Evolutionary conservation across 1,140 invertebrate genomes (phyloP), one percentile per base, ranked within the genome.

Genomic region (Palaemon carinicauda): DNA sequence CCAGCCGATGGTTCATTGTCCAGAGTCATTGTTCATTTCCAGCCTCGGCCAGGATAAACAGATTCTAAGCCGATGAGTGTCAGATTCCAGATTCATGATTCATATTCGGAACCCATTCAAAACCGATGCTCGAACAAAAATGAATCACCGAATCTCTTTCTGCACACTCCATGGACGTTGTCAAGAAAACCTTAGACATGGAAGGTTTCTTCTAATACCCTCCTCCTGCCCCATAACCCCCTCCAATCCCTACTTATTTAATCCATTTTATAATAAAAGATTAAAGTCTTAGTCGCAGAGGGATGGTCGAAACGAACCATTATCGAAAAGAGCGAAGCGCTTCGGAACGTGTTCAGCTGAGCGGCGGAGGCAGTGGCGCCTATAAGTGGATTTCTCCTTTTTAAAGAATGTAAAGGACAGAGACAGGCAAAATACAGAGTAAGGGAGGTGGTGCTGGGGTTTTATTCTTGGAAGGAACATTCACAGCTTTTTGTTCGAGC

Each of bases 61-160:
- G 50, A 52, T 27, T 52, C 78, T 80, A 80, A 80, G 78, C 78
- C 78, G 78, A 80, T 80, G 78, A 80, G 51, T 53, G 78, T 80
- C 78, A 80, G 21, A 56, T 53, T 53, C 27, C 17, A 51, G 29
- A 80, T 80, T 80, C 78, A 80, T 53, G 78, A 52, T 53, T 53
- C 78, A 80, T 80, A 80, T 53, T 53, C 78, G 29, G 78, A 27
- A 54, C 78, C 78, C 78, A 73, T 73, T 29, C 69, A 31, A 24
- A n/a, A 24, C 24, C 24, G 33, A 29, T 73, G 24, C 19, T 73
- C 27, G 69, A 29, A 24, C 24, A 73, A 24, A 73, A 73, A 73
- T 29, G 24, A 24, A 17, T 31, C 41, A 0, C 41, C 41, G 41
- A 41, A 41, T 41, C 41, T 41, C 41, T 41, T 3, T 0, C 41